These are phyloP conservation scores for Anastrepha ludens DNA, from an alignment of 1,140 invertebrate genomes.

Conservation along the genomic window DNA sequence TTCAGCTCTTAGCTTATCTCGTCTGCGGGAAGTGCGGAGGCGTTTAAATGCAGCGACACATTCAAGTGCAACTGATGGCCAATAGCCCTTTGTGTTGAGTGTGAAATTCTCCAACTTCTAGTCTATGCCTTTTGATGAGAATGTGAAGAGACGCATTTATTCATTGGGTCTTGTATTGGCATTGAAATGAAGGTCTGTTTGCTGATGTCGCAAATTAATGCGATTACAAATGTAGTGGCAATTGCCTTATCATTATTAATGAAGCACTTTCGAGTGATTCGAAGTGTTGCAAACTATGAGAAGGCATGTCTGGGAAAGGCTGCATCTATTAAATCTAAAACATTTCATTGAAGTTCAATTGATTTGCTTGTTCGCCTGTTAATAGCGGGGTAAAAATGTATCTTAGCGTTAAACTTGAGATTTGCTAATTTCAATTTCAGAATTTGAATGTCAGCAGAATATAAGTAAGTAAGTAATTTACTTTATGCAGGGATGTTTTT, in stretches of 20 bases:
- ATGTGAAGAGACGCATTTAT: background rate
- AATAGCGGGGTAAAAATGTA: no score
- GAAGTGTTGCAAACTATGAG: background rate
- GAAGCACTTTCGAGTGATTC: background rate
- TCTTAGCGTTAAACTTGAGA: no score
- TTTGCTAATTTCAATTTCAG: no score
- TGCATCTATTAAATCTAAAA: background rate
- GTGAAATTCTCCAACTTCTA: slow-evolving; percentile 41
- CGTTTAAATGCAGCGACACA: background rate
- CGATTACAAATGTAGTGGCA: slow-evolving; percentile 32
- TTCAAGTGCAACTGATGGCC: slow-evolving; percentile 38
- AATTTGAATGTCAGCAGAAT: no score
- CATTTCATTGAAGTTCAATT: no score
- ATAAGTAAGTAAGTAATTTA: no score
- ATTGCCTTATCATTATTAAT: background rate
- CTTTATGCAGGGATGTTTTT: no score
- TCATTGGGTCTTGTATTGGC: background rate
- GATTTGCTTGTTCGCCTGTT: no score
- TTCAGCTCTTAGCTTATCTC: slow-evolving; percentile 44
- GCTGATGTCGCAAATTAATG: slow-evolving; percentile 4
- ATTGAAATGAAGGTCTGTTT: background rate
- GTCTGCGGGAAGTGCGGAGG: background rate
- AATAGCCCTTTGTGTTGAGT: background rate
- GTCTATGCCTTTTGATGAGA: background rate
- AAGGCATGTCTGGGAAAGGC: background rate